Base-by-base conservation (phyloP, 2,888 invertebrate species). In the Teinopalpus imperialis region DNA sequence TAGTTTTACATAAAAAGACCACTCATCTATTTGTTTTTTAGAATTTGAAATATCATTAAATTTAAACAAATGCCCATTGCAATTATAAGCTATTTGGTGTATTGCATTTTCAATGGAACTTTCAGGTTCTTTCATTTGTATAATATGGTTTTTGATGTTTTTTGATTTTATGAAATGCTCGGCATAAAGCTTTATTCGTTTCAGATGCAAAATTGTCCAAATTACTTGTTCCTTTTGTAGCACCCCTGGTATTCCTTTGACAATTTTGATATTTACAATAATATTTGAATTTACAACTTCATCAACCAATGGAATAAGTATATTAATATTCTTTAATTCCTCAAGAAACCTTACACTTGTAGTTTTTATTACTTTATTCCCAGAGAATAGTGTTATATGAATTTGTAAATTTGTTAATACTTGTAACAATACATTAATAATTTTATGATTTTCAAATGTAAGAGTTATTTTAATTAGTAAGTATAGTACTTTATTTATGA, bases 101-200 rank as follows among this genome's bases (percentile, higher is more conserved):
- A 85, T 62, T 10, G 66, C 45, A 26, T 69, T 57, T n/a, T 69
- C 59, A n/a, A 70, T 43, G 13, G 61, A 41, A 23, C 56, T 57
- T 9, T 53, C 50, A 1, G 57, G 26, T n/a, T 65, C 54, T 48
- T 71, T 77, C 1, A 72, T 51, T 30, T 47, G 50, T 26, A 57
- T 54, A 14, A 39, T 36, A 42, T 53, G 50, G 4, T 52, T 56
- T 26, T 52, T 45, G 2, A 21, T 8, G 9, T 9, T 12, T n/a
- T 52, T 41, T 12, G 52, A 57, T 54, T 63, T 73, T 6, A 85
- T 74, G 40, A 87, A 86, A 47, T 82, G 64, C 56, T 83, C 80
- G 0, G 78, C 65, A 32, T 61, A 61, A 13, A 87, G 34, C 12
- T 39, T 30, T 1, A 74, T 52, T 21, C 53, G 42, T 49, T 77